Conservation (phyloP, 2,113 vertebrate genomes). For the Oreochromis tanganicae region DNA sequence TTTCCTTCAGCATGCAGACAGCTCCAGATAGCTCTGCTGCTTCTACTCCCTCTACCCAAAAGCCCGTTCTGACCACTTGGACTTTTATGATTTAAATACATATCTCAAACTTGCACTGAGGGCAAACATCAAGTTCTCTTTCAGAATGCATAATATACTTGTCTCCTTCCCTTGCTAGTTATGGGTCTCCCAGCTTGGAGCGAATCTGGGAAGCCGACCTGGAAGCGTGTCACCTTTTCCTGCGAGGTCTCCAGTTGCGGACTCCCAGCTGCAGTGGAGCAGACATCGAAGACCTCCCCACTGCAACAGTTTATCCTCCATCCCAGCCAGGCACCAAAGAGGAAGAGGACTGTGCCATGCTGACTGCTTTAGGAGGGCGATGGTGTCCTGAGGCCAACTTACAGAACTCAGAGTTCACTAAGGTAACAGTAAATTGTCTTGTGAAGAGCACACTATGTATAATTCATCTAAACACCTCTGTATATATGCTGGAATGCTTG, state of each 20-base stretch:
- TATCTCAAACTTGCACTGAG: neutral
- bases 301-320: slow-evolving; percentile 18
- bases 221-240: slow-evolving; percentile 82
- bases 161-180: slow-evolving; percentile 56
- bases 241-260: slow-evolving; percentile 74
- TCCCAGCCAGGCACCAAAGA: slow-evolving; percentile 46
- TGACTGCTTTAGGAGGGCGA: slow-evolving; percentile 54
- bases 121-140: neutral
- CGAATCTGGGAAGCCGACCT: slow-evolving; percentile 86
- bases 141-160: neutral
- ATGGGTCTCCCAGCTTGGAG: slow-evolving; percentile 73
- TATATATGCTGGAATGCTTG: neutral
- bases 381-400: slow-evolving; percentile 53
- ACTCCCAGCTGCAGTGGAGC: slow-evolving; percentile 56
- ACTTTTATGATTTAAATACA: neutral
- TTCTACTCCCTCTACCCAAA: neutral
- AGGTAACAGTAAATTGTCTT: slow-evolving; percentile 69
- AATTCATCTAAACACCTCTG: neutral
- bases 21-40: neutral
- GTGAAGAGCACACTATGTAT: neutral
- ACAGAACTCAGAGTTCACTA: slow-evolving; percentile 71
- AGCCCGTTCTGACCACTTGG: neutral
- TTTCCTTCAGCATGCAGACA: neutral
- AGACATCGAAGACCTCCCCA: slow-evolving; percentile 61
- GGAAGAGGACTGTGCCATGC: slow-evolving; percentile 68